These are phyloP conservation scores for Eupithecia exiguata DNA, from an alignment of 2,888 invertebrate genomes.

Conservation along the genomic window DNA sequence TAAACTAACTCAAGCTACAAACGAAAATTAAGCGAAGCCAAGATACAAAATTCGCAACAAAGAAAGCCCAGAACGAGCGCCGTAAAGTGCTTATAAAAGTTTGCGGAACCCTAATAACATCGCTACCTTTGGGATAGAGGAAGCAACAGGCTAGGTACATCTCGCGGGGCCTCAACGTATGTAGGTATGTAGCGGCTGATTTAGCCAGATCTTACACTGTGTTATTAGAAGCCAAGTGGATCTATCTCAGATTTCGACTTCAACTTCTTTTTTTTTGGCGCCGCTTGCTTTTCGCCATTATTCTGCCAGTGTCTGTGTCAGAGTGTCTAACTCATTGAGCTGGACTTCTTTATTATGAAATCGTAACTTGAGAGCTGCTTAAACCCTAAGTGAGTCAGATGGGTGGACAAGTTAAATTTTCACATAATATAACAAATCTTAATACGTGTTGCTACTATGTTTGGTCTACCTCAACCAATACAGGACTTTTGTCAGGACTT, in stretches of 20 bases:
- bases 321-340: too few relatives aligned
- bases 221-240: background rate
- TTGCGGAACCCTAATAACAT: slow-evolving; percentile 28
- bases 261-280: too few relatives aligned
- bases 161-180: slow-evolving; percentile 13
- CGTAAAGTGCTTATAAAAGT: slow-evolving; percentile 39
- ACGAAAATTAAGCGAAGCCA: slow-evolving; percentile 15
- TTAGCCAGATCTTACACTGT: background rate
- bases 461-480: too few relatives aligned
- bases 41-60: slow-evolving; percentile 29
- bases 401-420: too few relatives aligned
- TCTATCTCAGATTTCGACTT: too few relatives aligned
- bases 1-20: background rate
- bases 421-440: too few relatives aligned
- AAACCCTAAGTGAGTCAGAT: background rate
- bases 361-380: background rate
- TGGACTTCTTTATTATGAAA: background rate
- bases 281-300: too few relatives aligned
- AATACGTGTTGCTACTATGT: background rate
- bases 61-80: slow-evolving; percentile 24
- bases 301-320: too few relatives aligned
- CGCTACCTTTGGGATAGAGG: slow-evolving; percentile 33
- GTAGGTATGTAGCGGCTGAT: background rate
- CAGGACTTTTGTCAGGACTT: too few relatives aligned
- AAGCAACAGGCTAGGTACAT: slow-evolving; percentile 58